Base-by-base conservation (phyloP, 35 echinoderm and acorn worm genomes). In the Lytechinus variegatus region DNA sequence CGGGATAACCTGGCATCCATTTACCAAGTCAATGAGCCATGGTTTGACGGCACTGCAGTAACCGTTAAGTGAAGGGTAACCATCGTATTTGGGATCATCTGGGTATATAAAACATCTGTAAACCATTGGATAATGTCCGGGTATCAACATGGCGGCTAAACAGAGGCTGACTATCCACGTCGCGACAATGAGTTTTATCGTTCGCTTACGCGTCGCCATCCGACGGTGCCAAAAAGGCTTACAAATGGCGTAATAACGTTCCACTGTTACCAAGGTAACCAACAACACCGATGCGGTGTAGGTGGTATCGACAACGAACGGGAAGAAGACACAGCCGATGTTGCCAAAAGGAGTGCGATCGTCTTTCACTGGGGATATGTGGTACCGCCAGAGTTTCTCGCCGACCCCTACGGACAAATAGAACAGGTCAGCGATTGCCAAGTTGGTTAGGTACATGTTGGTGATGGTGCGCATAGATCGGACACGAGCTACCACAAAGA, bases 391-490 rank as follows among this genome's bases (percentile, higher is more conserved):
- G 5, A 98, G 56, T 53, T 97, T 97, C 72, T 98, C 97, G 2
- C 95, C 87, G 29, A 97, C 97, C 16, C 96, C 96, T 13, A 96
- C 94, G 8, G 56, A 51, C 19, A 98, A 87, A 54, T 87, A 96
- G 16, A 96, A 87, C 6, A 94, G 27, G 87, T 98, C 97, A 28
- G 97, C 95, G 27, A 97, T 92, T 4, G 96, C 97, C 8, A 98
- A 72, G 86, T 97, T 97, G 53, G 97, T 72, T 5, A 98, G 94
- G 92, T 96, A 98, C 14, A 79, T 61, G 55, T 98, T 98, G 4
- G 96, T 95, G 89, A 97, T 96, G n/a, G 97, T 98, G n/a, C 97
- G 95, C 96, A 98, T 98, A 21, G 96, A 95, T 54, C 86, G 71
- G 19, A 98, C 95, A 3, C 97, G 96, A 28, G 94, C 89, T 1